Base-by-base conservation (phyloP, 1,140 invertebrate species). In the Bombus superbus region DNA sequence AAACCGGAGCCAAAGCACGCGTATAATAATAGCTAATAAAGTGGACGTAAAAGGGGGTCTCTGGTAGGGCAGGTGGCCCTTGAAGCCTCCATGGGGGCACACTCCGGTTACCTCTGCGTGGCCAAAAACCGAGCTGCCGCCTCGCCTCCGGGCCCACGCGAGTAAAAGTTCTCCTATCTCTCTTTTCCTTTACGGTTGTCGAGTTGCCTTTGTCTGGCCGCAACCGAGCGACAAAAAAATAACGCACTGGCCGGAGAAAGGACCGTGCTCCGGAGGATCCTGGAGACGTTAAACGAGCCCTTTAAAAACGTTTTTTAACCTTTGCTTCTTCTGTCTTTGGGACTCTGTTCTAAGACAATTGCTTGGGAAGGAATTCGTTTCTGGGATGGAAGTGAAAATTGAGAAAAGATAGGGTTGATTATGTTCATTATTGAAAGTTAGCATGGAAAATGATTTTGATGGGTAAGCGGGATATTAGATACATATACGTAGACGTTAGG, bases 11-110 rank as follows among this genome's bases (percentile, higher is more conserved):
- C 90, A 92, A 92, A 92, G 92, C 93, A 92, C 92, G 93, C 90
- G 92, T 93, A 93, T 94, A 95, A 95, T 95, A 95, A 94, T 95
- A 94, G 93, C 92, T 95, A 95, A 94, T 95, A 95, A 95, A 94
- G 90, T 92, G 93, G 87, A 93, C 92, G 92, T 90, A 91, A 93
- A 92, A 88, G 80, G 90, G 79, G 88, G 76, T 86, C 86, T 90
- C 84, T 88, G 91, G 90, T 91, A 90, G 86, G 88, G 92, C 94
- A 94, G 94, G 94, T 94, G 93, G 93, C 87, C 86, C 78, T 89
- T 86, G 80, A 68, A 90, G 88, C 87, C 84, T 92, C 78, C 88
- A 79, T 85, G 90, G 83, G 86, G 88, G 87, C 91, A 90, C 88
- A 90, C 92, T 92, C 90, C 89, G 90, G 90, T 92, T 92, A 92